Conservation (phyloP, 2,113 vertebrate genomes). For the Chionomys nivalis region DNA sequence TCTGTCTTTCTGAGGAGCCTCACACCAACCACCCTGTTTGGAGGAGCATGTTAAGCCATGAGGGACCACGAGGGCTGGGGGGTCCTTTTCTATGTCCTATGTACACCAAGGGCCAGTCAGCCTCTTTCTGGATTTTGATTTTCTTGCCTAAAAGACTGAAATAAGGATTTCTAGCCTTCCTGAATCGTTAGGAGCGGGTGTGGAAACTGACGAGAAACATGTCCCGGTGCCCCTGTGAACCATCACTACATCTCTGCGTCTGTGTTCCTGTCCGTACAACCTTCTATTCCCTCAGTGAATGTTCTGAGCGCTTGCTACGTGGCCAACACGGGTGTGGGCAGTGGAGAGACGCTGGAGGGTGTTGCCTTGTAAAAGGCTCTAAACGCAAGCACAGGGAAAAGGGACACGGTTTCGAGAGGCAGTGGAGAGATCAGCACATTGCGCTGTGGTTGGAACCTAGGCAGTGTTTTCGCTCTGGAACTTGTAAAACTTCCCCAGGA, state of each 20-base stretch:
- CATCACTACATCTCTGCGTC: too few species aligned
- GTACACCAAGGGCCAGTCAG: rapidly evolving
- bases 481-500: background rate
- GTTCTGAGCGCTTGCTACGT: rapidly evolving
- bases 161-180: background rate
- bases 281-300: background rate
- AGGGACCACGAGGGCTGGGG: background rate
- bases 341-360: rapidly evolving
- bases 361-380: background rate
- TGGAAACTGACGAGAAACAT: background rate
- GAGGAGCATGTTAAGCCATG: background rate
- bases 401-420: background rate
- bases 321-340: background rate
- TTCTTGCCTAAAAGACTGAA: background rate
- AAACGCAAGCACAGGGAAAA: background rate
- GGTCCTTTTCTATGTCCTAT: background rate
- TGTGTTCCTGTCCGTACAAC: too few species aligned
- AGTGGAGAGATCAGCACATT: background rate
- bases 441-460: background rate
- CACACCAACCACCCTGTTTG: too few species aligned
- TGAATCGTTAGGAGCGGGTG: too few species aligned
- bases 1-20: background rate
- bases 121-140: background rate
- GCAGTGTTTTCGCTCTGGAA: background rate
- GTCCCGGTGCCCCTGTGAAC: background rate